These are phyloP conservation scores for Hemibagrus guttatus DNA, from an alignment of 2,797 vertebrate species.

Conservation along the genomic window DNA sequence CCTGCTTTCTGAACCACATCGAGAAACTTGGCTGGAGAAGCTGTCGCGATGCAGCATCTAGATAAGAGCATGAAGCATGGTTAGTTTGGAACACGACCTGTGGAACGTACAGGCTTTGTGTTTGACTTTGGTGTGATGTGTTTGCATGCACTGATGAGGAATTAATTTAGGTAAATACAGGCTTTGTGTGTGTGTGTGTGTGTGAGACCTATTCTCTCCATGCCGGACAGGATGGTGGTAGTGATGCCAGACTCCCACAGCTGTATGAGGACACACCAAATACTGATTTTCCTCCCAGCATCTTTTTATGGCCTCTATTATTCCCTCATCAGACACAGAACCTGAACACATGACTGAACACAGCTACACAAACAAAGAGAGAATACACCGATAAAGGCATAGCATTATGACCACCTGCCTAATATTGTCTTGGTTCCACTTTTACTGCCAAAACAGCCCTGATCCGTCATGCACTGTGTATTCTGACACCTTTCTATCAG, in stretches of 20 bases:
- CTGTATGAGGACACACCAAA: constrained; percentile 90
- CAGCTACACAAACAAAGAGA: constrained; percentile 70
- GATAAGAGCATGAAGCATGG: background rate
- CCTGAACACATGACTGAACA: constrained; percentile 68
- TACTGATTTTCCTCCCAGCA: constrained; percentile 91
- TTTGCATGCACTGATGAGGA: constrained; percentile 11
- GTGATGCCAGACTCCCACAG: constrained; percentile 85
- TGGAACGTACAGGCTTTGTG: background rate
- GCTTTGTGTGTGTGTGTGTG: constrained; percentile 3
- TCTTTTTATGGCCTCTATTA: constrained; percentile 77
- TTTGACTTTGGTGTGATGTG: constrained; percentile 16
- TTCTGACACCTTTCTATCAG: no score
- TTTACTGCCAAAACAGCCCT: no score
- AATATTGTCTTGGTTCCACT: no score
- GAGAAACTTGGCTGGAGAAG: constrained; percentile 88
- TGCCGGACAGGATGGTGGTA: constrained; percentile 75
- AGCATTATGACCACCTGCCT: no score
- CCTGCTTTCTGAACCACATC: constrained; percentile 75
- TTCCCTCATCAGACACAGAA: constrained; percentile 77
- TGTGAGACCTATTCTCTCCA: constrained; percentile 63
- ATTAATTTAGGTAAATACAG: constrained; percentile 1
- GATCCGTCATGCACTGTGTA: no score
- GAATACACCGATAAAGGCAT: background rate
- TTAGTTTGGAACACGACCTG: background rate
- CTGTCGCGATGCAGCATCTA: constrained; percentile 87